Evolutionary conservation across 1,140 invertebrate species (phyloP), one percentile per base, ranked within the genome.

Genomic region (Drosophila nigromelanica): DNA sequence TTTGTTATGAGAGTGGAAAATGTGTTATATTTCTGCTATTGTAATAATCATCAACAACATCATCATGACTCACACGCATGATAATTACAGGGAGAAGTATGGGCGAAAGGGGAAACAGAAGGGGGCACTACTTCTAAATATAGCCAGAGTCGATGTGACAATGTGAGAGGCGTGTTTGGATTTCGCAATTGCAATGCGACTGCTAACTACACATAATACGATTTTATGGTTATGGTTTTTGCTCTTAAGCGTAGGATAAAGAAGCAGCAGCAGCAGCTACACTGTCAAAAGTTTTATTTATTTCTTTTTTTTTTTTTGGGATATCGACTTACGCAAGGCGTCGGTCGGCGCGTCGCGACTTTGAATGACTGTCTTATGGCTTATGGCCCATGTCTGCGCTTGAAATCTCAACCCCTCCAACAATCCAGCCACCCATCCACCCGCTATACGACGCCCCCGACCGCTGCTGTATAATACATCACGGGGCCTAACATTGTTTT

Each of bases 91-190:
- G 51, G 56, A 76, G 48, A 11, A 52, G 4, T 8, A 43, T 4
- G 21, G 33, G 27, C 15, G 30, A 11, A n/a, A 7, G 15, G 37
- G 18, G 10, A n/a, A 3, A 11, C 27, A 5, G 27, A 27, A 27
- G 27, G 15, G 24, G 51, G 21, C 12, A 21, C 24, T 51, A 18
- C 18, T 24, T 50, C 54, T 75, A 75, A 76, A 81, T 78, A 81
- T 86, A 86, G 82, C 66, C 60, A 52, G 45, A 58, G 50, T 21
- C 39, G 42, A 61, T 81, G 71, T 64, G 82, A 82, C 78, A 86
- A 86, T 86, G 78, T 63, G 77, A 81, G 78, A 81, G 78, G 82
- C 82, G 82, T 87, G 82, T 87, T 82, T 64, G 71, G 82, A 67
- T 87, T 86, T 86, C 82, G 78, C 75, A 86, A 86, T 86, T 73